Evolutionary conservation across 92 coral and sea anemone species (phyloP).

Genomic region (Epizoanthus ramosus): DNA sequence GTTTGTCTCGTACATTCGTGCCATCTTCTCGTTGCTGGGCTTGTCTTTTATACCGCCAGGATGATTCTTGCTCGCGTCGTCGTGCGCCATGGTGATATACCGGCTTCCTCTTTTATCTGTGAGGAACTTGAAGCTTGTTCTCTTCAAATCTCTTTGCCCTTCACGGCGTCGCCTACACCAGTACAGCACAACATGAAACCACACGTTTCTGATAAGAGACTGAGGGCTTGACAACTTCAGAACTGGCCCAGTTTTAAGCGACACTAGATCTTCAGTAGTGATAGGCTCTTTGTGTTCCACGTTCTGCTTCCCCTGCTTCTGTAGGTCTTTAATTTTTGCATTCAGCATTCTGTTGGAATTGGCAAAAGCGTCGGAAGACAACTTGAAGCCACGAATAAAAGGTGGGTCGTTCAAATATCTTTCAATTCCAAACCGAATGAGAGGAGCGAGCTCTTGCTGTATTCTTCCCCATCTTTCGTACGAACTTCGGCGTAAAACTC

Average conservation of each 20-base stretch:
- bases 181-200: conserved; percentile 23
- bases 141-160: conserved; percentile 26
- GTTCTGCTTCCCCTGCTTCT: conserved; percentile 60
- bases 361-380: conserved; percentile 25
- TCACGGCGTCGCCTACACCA: conserved; percentile 44
- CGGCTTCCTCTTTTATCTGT: conserved; percentile 19
- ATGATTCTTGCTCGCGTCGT: conserved; percentile 45
- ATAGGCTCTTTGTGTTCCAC: conserved; percentile 52
- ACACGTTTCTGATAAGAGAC: conserved; percentile 49
- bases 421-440: conserved; percentile 40
- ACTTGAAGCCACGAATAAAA: conserved; percentile 36
- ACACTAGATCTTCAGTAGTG: conserved; percentile 37
- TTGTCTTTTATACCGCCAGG: conserved; percentile 51
- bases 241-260: conserved; percentile 39
- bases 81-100: conserved; percentile 43
- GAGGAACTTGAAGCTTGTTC: conserved; percentile 28
- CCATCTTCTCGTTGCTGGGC: conserved; percentile 42
- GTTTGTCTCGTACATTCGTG: conserved; percentile 57
- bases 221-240: conserved; percentile 37
- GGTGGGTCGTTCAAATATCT: conserved; percentile 45
- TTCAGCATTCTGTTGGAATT: conserved; percentile 50
- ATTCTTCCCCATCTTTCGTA: conserved; percentile 54
- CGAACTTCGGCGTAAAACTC: conserved; percentile 42
- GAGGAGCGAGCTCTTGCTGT: conserved; percentile 43
- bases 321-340: conserved; percentile 45